Evolutionary conservation across 35 echinoderm and acorn worm species (phyloP).

Genomic region (Ophiothrix spiculata): DNA sequence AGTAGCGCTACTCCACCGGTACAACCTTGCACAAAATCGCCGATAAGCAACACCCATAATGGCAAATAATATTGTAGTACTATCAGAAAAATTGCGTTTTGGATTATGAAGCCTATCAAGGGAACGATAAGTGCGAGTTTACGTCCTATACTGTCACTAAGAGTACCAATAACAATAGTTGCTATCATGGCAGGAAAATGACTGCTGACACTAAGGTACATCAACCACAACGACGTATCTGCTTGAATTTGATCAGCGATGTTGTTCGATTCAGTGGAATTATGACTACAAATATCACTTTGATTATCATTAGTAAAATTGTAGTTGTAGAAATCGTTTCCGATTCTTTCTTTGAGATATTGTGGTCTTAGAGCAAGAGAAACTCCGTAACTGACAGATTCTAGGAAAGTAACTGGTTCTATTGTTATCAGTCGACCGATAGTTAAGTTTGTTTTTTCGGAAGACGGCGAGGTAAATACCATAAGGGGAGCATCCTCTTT

Average conservation of each 20-base stretch:
- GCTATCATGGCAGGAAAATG: slow-evolving; percentile 41
- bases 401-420: slow-evolving; percentile 35
- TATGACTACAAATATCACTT: neutral
- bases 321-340: slow-evolving; percentile 21
- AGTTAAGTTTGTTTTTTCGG: too few species aligned
- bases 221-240: slow-evolving; percentile 33
- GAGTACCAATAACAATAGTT: slow-evolving; percentile 30
- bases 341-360: slow-evolving; percentile 41
- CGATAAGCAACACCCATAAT: slow-evolving; percentile 26
- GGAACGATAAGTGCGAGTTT: slow-evolving; percentile 48
- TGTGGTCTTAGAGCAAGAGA: slow-evolving; percentile 11
- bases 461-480: too few species aligned
- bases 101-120: slow-evolving; percentile 29
- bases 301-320: neutral
- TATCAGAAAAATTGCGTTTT: slow-evolving; percentile 22
- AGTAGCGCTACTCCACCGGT: slow-evolving; percentile 51
- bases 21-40: slow-evolving; percentile 33
- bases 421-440: slow-evolving; percentile 54
- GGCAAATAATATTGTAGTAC: slow-evolving; percentile 29
- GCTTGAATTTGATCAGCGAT: slow-evolving; percentile 36
- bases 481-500: too few species aligned
- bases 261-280: slow-evolving; percentile 6
- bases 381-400: neutral
- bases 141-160: slow-evolving; percentile 40
- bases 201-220: slow-evolving; percentile 32